Evolutionary conservation across 2,888 invertebrate genomes (phyloP), one percentile per base, ranked within the genome.

Genomic region (Caenorhabditis becei): DNA sequence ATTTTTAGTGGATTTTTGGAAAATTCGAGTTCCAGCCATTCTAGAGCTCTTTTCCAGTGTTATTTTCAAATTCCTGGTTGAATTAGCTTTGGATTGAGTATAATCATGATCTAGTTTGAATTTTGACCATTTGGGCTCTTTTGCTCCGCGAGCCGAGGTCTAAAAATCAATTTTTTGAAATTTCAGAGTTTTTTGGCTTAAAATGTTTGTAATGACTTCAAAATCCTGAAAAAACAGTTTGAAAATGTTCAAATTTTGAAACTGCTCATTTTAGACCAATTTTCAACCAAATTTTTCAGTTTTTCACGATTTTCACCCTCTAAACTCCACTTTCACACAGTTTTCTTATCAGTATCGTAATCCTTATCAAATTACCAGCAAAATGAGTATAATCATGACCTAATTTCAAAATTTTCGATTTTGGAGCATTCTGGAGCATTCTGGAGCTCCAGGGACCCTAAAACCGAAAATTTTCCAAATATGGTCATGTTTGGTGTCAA

Each of bases 1-100:
- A 35, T 58, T 56, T 47, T 54, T 47, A 44, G 41, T 74, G 56
- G 53, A 54, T 65, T 54, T 72, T 65, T 65, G 61, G 58, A 35
- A 35, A 35, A 8, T 35, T 35, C 10, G 35, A 35, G 10, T 35
- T 35, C 10, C 35, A 10, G 7, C 35, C 10, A 5, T 35, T 35
- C 10, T 35, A 8, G 35, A 10, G 35, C 35, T 35, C 35, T 41
- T 41, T 41, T 32, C 5, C 16, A 11, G 14, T 41, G 41, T 14
- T 14, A 11, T 41, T 41, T 14, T 41, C 16, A 14, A 41, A 35
- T 35, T 41, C 41, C 41, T 14, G 8, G 14, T 41, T 2, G 16
- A 41, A 41, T 41, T 41, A 10, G 41, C 14, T 3, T 10, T 41
- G 14, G 41, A 41, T 11, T 41, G 16, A 10, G 14, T 41, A 10